Conservation (phyloP, 2,113 vertebrate species). For the Antidorcas marsupialis region DNA sequence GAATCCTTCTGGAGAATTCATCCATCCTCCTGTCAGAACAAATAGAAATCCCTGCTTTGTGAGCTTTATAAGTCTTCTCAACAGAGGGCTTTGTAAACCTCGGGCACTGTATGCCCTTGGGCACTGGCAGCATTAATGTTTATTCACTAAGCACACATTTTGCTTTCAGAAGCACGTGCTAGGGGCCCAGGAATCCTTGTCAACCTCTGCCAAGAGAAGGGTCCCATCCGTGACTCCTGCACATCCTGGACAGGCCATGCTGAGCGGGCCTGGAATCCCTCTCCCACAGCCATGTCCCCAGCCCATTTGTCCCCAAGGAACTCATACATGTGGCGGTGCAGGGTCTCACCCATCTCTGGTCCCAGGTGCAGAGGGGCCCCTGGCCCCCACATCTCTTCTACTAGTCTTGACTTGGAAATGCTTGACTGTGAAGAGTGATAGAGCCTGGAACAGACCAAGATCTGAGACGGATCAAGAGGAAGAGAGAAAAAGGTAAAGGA, state of each 20-base stretch:
- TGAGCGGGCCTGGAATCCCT: fast-evolving
- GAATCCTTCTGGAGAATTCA: not conserved
- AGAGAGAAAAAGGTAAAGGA: not conserved
- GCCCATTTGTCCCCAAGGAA: not conserved
- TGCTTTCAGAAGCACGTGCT: not conserved
- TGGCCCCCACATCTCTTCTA: not conserved
- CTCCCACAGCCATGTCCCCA: fast-evolving
- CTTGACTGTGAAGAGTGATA: not conserved
- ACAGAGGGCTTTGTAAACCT: not conserved
- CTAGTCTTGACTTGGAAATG: not conserved
- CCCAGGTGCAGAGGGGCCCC: not conserved
- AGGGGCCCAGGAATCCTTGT: not conserved
- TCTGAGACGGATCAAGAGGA: not conserved
- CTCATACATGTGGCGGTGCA: fast-evolving
- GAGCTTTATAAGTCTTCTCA: not conserved
- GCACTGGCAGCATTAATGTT: no score
- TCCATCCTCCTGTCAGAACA: not conserved
- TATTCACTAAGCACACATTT: not conserved
- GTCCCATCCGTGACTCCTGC: fast-evolving
- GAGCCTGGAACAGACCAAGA: not conserved
- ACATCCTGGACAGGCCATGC: not conserved
- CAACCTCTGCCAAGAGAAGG: not conserved
- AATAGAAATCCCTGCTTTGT: not conserved
- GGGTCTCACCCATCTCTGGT: fast-evolving
- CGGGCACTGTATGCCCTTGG: fast-evolving